A percentile compares a stretch with the other conserved stretches of the same genome.
These are phyloP conservation scores for Epinotia ramella DNA, from an alignment of 2,888 invertebrate species.

Conservation along the genomic window DNA sequence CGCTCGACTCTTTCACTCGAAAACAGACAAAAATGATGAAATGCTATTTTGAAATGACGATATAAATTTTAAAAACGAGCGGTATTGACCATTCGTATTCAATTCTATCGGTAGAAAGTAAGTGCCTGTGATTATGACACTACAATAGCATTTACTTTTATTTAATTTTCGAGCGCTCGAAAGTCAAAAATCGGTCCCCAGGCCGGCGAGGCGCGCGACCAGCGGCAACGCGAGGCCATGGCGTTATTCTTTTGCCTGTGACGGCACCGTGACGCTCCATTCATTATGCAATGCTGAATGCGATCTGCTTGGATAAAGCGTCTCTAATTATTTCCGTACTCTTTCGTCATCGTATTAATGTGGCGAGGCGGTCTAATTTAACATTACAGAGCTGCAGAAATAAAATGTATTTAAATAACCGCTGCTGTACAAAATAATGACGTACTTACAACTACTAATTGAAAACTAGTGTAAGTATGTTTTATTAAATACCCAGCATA, in stretches of 20 bases:
- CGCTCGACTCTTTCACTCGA: too few species aligned
- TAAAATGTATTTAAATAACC: constrained; percentile 25
- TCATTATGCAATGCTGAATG: constrained; percentile 79
- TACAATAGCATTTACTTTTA: too few species aligned
- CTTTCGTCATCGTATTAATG: constrained; percentile 71
- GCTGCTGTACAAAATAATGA: not conserved
- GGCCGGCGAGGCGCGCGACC: constrained; percentile 44
- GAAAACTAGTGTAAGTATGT: not conserved
- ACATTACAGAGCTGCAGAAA: constrained; percentile 43
- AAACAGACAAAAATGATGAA: too few species aligned
- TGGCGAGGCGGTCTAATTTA: constrained; percentile 55
- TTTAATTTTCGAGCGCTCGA: too few species aligned
- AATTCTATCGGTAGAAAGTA: too few species aligned
- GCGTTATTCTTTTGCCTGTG: constrained; percentile 63
- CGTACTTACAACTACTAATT: not conserved
- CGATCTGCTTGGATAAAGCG: constrained; percentile 76
- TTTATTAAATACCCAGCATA: not conserved
- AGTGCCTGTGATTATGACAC: too few species aligned
- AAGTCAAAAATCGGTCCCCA: too few species aligned
- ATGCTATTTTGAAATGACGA: too few species aligned
- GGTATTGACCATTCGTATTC: too few species aligned
- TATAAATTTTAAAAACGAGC: too few species aligned
- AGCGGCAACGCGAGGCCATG: constrained; percentile 57
- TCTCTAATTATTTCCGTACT: constrained; percentile 81
- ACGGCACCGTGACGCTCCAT: constrained; percentile 73